Base-by-base conservation (phyloP, 2,888 invertebrate species). In the Xanthorhoe designata region DNA sequence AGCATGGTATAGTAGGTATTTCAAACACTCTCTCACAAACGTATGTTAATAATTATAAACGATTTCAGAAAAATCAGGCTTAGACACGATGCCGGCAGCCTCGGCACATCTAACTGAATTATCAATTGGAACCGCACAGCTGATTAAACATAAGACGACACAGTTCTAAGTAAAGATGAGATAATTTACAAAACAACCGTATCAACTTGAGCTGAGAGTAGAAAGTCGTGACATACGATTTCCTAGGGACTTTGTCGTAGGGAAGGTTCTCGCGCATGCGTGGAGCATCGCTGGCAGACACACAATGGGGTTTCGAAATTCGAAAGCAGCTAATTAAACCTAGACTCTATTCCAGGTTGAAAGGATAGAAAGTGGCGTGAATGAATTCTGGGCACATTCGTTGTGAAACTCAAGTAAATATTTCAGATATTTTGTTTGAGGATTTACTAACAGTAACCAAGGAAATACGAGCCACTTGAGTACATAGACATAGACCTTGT, bases 101-200 rank as follows among this genome's bases (percentile, higher is more conserved):
- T 83, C 78, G 78, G 77, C 74, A 77, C 78, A 29, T 70, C 79
- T 88, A 89, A 92, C 91, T 91, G 84, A 91, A 91, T 91, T 92
- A 92, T 88, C 89, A 89, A 90, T 87, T 84, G 87, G 83, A 87
- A 85, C 74, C 85, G 82, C 81, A 87, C 92, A 93, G 92, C 92
- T 93, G 92, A 90, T 90, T 84, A 90, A 87, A 91, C 83, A 88
- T 75, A 81, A 74, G 79, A 77, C 75, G 83, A 86, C 80, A 89
- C 72, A 78, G 86, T 89, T 83, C 87, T 78, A 84, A 78, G 75
- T 71, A 61, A 62, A 68, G 67, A 67, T 71, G 68, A 69, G 70
- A 68, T 65, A 77, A 67, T 53, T 68, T 80, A 67, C 80, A 86
- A 88, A 76, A 74, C 78, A 81, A 86, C 89, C 85, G 86, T 90